phyloP scores from a whole-genome alignment of 2,797 vertebrate species.

The Apogon talboti region DNA sequence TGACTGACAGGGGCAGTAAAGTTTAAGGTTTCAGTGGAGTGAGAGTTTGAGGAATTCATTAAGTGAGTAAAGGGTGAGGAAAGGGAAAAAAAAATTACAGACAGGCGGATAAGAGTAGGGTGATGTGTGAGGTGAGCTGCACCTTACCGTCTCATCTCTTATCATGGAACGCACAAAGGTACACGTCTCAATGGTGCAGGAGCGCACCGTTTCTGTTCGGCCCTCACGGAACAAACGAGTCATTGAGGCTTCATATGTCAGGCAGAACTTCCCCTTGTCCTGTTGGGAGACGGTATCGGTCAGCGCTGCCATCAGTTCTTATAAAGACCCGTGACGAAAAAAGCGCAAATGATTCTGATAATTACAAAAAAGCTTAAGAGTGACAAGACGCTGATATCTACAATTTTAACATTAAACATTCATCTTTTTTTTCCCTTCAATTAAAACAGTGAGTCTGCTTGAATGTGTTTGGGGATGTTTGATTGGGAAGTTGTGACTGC shows the following conservation, averaged over 20 bases:
- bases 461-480: not conserved
- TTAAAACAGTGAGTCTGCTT: not conserved
- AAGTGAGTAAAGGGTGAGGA: too few species aligned
- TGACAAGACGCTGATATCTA: not conserved
- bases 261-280: constrained; percentile 97
- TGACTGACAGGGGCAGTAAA: not conserved
- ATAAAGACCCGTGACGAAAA: not conserved
- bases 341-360: not conserved
- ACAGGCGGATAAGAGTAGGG: too few species aligned
- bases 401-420: too few species aligned
- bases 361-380: not conserved
- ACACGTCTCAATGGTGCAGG: constrained; percentile 90
- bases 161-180: constrained; percentile 90
- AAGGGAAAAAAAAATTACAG: too few species aligned
- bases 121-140: not conserved
- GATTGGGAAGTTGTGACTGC: constrained; percentile 35
- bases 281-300: constrained; percentile 30
- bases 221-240: constrained; percentile 96
- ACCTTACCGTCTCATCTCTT: constrained; percentile 86
- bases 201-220: constrained; percentile 95
- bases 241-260: constrained; percentile 98
- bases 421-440: too few species aligned
- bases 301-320: not conserved
- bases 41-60: too few species aligned
- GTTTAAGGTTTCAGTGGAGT: not conserved